These are phyloP conservation scores for Actinemys pallida DNA, from an alignment of 2,113 vertebrate genomes.

Conservation along the genomic window DNA sequence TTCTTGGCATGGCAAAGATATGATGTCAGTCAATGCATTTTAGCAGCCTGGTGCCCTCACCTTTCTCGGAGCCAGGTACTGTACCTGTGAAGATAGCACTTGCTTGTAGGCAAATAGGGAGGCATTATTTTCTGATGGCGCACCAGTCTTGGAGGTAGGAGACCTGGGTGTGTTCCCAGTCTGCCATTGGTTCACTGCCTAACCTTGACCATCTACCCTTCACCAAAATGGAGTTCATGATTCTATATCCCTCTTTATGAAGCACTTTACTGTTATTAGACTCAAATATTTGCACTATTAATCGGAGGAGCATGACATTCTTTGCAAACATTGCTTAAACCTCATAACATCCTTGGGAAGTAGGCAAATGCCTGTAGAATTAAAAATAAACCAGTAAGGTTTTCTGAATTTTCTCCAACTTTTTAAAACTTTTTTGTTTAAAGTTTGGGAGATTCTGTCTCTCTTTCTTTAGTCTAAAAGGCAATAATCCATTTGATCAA, in stretches of 20 bases:
- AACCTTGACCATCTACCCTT: background rate
- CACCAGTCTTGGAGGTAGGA: background rate
- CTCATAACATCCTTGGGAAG: background rate
- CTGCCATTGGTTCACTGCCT: background rate
- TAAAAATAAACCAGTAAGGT: background rate
- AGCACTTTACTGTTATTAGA: background rate
- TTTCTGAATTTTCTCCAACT: background rate
- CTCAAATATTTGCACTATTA: background rate
- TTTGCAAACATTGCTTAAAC: background rate
- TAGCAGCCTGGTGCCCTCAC: background rate
- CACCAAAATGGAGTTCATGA: background rate
- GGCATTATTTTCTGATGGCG: background rate
- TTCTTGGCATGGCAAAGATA: background rate
- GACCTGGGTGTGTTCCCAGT: background rate
- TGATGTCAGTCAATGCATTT: background rate
- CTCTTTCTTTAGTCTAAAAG: background rate
- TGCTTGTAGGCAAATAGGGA: background rate
- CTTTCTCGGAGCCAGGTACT: background rate
- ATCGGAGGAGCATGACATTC: background rate
- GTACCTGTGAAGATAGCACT: background rate
- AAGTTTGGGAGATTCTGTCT: background rate
- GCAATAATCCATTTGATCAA: background rate
- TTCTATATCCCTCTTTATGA: background rate
- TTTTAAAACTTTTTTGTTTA: rapidly evolving
- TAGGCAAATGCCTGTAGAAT: rapidly evolving